A percentile compares a stretch with the other conserved stretches of the same genome.
phyloP scores from a whole-genome alignment of 53 echinoderm and acorn worm species.

The Stichopus horrens region DNA sequence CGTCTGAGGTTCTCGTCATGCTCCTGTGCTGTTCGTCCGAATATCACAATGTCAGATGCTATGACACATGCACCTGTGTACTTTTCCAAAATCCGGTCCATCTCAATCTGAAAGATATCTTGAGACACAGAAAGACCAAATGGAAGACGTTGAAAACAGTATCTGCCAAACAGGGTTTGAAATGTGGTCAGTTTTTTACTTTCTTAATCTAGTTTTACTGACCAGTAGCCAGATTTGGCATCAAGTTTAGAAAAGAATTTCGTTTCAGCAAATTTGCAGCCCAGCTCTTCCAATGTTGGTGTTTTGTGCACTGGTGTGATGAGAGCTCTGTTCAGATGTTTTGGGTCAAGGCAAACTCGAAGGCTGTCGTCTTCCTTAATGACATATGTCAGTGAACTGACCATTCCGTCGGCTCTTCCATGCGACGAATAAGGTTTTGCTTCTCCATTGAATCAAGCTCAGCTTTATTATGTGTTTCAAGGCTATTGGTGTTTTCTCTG shows the following conservation, averaged over 20 bases:
- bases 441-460: constrained; percentile 46
- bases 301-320: not conserved
- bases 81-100: constrained; percentile 38
- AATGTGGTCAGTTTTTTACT: constrained; percentile 49
- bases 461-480: constrained; percentile 39
- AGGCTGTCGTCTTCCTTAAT: too few relatives aligned
- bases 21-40: constrained; percentile 27
- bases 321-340: constrained; percentile 33
- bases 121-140: too few relatives aligned
- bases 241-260: constrained; percentile 51
- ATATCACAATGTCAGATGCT: constrained; percentile 42
- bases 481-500: constrained; percentile 44
- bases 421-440: constrained; percentile 1
- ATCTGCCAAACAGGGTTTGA: constrained; percentile 49
- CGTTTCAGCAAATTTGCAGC: constrained; percentile 40
- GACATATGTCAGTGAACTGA: constrained; percentile 49
- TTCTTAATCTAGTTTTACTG: constrained; percentile 47
- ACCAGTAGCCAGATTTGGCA: constrained; percentile 60
- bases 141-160: constrained; percentile 36
- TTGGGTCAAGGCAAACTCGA: constrained; percentile 51
- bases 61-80: constrained; percentile 37
- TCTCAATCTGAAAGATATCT: too few relatives aligned
- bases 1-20: too few relatives aligned
- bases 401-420: constrained; percentile 55
- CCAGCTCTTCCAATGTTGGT: constrained; percentile 43